These are phyloP conservation scores for Margarornis squamiger DNA, from an alignment of 2,797 vertebrate genomes.

Conservation along the genomic window DNA sequence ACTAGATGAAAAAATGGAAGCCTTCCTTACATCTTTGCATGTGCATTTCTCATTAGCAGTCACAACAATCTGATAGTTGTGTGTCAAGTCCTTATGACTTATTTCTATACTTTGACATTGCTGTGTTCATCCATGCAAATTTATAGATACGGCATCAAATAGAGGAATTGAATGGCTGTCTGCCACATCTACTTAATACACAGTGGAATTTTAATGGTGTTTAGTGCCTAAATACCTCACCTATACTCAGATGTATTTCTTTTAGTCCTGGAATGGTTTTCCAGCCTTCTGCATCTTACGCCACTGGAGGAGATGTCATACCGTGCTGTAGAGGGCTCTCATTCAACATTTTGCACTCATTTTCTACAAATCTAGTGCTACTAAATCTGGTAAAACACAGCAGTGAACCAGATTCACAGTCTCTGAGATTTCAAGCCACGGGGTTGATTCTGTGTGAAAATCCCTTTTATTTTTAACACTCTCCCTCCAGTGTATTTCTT, in stretches of 20 bases:
- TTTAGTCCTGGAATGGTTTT: neutral
- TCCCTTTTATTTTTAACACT: neutral
- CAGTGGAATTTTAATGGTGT: neutral
- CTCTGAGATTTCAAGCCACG: neutral
- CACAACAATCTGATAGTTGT: neutral
- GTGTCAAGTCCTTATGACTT: neutral
- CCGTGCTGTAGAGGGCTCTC: neutral
- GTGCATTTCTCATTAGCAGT: neutral
- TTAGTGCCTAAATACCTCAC: neutral
- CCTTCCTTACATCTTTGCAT: neutral
- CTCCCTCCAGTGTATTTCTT: neutral
- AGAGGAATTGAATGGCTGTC: neutral
- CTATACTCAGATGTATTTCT: neutral
- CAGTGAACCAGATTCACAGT: neutral
- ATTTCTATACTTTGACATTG: neutral
- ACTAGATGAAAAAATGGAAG: neutral
- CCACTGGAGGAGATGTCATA: fast-evolving
- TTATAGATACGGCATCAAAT: neutral
- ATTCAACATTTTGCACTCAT: neutral
- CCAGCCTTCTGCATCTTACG: neutral
- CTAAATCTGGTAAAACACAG: neutral
- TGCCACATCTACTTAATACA: neutral
- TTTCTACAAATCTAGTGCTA: neutral
- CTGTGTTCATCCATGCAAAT: neutral
- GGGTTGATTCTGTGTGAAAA: neutral